Percentiles rank a stretch among this genome's conserved stretches.
phyloP scores from a whole-genome alignment of 2,888 invertebrate genomes.

The Tipula confusa region DNA sequence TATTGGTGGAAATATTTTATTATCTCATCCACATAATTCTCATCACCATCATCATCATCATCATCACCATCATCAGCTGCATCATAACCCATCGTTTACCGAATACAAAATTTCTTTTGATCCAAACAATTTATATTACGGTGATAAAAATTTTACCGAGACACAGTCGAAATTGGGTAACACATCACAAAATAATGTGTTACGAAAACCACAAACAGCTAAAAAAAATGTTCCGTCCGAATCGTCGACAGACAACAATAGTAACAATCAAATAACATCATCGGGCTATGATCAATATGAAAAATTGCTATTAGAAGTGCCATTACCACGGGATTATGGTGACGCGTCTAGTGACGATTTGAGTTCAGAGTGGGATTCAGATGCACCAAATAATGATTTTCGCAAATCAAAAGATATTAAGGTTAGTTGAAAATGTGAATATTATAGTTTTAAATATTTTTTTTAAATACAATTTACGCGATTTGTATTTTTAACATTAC shows the following conservation, averaged over 20 bases:
- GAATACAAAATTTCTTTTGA: neutral
- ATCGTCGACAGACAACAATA: conserved; percentile 50
- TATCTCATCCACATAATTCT: neutral
- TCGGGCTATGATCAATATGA: conserved; percentile 77
- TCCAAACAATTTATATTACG: neutral
- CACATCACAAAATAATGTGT: conserved; percentile 45
- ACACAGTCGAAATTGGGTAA: neutral
- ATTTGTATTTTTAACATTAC: neutral
- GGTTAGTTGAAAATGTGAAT: neutral
- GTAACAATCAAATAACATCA: conserved; percentile 40
- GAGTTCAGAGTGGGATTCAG: conserved; percentile 89
- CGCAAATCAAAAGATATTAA: conserved; percentile 1
- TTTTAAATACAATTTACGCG: neutral
- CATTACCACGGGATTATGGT: conserved; percentile 72
- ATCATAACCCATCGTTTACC: neutral
- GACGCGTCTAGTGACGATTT: conserved; percentile 89
- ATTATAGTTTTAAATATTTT: neutral
- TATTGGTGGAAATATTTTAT: neutral
- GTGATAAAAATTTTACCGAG: neutral
- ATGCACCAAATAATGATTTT: conserved; percentile 56
- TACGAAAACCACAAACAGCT: conserved; percentile 45
- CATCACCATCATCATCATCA: neutral
- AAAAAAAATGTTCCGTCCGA: conserved; percentile 47
- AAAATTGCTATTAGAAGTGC: conserved; percentile 70
- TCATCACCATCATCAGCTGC: neutral